Base-by-base conservation (phyloP, 2,888 invertebrate species). In the Stenodera caucasica region DNA sequence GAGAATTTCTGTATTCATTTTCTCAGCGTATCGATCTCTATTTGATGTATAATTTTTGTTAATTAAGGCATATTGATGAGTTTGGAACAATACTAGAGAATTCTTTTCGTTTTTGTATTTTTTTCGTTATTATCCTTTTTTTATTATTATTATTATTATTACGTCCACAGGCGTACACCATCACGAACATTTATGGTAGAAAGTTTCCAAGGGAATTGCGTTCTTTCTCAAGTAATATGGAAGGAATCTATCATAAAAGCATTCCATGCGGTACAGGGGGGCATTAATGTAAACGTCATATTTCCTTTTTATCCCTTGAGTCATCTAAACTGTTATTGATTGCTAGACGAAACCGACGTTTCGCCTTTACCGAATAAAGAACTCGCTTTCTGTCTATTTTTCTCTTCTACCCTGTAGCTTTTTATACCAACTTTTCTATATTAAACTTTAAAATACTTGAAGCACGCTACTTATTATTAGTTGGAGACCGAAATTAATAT, bases 241-340 rank as follows among this genome's bases (percentile, higher is more conserved):
- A 71, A 71, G 72, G 72, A 75, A 75, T 75, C 73, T 72, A 75
- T 75, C 75, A 74, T 74, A 75, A 75, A 76, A 71, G 75, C 76
- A 73, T 75, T 76, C 74, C 74, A 67, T 68, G 73, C 72, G 72
- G 72, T 70, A 68, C 71, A 63, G 63, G 64, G 70, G 67, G 65
- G 70, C 74, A 73, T 76, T 75, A 75, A 75, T 72, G 74, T 75
- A 73, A 72, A 75, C 73, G 75, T 72, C 75, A 72, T 74, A 75
- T 73, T 74, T 74, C 72, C 73, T 71, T 73, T 73, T 72, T 74
- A 73, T 72, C 74, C 75, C 69, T 67, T 65, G 67, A 71, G 72
- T 71, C 72, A 69, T 70, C 74, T 67, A 71, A 72, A 73, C 72
- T 70, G 70, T 70, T 72, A 75, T 75, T 71, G 73, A 75, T 75